Conservation (phyloP, 1,140 invertebrate genomes). For the Pygmarrhopalites habei region DNA sequence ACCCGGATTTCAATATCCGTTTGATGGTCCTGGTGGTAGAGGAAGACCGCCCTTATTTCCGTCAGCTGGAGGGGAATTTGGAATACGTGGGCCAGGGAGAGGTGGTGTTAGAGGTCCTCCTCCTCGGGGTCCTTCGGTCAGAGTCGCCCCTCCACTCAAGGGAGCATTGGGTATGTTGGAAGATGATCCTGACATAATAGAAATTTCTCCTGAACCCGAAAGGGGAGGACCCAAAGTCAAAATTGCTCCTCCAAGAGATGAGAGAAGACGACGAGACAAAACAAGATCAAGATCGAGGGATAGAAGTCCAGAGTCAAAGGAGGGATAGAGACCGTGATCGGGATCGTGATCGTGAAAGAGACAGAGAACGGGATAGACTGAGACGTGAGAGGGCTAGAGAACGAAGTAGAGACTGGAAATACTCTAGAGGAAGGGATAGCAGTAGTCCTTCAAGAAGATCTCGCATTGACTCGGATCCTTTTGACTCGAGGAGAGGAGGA, state of each 20-base stretch:
- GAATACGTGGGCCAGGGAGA: not conserved
- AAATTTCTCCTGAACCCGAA: not conserved
- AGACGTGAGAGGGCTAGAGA: constrained; percentile 9
- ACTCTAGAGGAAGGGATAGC: constrained; percentile 41
- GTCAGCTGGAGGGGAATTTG: not conserved
- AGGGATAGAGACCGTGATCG: constrained; percentile 31
- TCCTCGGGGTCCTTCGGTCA: not conserved
- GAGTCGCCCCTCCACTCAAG: not conserved
- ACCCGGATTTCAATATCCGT: too few relatives aligned
- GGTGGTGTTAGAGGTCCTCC: not conserved
- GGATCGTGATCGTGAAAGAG: constrained; percentile 35
- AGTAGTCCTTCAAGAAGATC: constrained; percentile 23
- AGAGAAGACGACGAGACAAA: not conserved
- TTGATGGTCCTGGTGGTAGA: too few relatives aligned
- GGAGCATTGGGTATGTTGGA: not conserved
- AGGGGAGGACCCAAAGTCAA: not conserved
- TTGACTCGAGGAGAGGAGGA: not conserved
- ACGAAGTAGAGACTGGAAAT: constrained; percentile 40
- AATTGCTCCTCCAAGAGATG: constrained; percentile 1
- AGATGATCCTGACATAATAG: not conserved
- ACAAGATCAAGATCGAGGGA: constrained; percentile 4
- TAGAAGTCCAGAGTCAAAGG: constrained; percentile 34
- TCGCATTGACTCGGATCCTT: not conserved
- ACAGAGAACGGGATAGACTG: constrained; percentile 12
- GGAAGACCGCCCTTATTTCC: too few relatives aligned